A percentile compares a stretch with the other conserved stretches of the same genome.
Evolutionary conservation across 2,797 vertebrate genomes (phyloP).

Genomic region (Gymnopithys bicolor): DNA sequence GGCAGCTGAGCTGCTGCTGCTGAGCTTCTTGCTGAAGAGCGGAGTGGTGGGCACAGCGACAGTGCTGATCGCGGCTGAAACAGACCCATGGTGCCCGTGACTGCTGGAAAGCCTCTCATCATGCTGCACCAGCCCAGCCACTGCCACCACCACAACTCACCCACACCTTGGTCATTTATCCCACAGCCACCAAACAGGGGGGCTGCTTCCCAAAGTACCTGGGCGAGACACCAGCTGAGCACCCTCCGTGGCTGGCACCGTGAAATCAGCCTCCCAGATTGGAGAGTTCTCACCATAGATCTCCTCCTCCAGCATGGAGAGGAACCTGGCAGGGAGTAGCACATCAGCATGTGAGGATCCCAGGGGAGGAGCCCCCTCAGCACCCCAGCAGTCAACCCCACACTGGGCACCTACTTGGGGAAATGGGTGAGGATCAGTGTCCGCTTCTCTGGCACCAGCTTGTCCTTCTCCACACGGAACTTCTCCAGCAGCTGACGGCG

Average conservation of each 20-base stretch:
- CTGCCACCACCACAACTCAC: background rate
- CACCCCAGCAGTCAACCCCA: background rate
- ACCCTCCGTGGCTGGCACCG: constrained; percentile 89
- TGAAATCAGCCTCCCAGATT: constrained; percentile 98
- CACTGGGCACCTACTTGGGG: constrained; percentile 85
- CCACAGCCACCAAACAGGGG: background rate
- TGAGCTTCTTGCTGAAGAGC: constrained; percentile 87
- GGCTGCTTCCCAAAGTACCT: constrained; percentile 73
- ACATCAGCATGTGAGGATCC: rapidly evolving
- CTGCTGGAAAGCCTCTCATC: rapidly evolving
- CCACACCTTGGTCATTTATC: background rate
- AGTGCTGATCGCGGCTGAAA: constrained; percentile 82
- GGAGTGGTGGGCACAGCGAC: constrained; percentile 84
- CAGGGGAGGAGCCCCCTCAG: background rate
- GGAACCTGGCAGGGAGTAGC: constrained; percentile 81
- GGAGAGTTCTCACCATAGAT: constrained; percentile 97
- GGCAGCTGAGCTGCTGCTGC: constrained; percentile 79
- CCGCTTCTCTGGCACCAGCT: constrained; percentile 95
- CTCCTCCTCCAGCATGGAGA: constrained; percentile 98
- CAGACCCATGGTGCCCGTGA: background rate
- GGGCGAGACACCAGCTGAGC: constrained; percentile 89
- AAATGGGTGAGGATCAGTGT: constrained; percentile 98
- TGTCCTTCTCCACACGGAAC: constrained; percentile 98
- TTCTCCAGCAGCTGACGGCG: constrained; percentile 96
- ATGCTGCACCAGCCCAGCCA: rapidly evolving